These are phyloP conservation scores for Macropodus opercularis DNA, from an alignment of 2,797 vertebrate genomes.

Conservation along the genomic window DNA sequence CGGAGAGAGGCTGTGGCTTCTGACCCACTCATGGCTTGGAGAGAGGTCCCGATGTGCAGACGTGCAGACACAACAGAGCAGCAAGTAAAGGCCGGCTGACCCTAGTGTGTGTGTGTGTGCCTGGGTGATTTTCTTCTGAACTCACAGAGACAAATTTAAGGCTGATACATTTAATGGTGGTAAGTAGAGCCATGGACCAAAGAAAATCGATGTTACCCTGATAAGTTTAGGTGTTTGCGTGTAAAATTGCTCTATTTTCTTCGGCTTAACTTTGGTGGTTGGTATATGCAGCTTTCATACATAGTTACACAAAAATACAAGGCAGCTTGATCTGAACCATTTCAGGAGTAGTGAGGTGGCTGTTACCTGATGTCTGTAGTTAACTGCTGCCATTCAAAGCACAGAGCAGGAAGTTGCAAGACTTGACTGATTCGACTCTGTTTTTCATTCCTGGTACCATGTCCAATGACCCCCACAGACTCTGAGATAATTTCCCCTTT, in stretches of 20 bases:
- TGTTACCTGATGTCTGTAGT: too few species aligned
- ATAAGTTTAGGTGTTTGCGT: too few species aligned
- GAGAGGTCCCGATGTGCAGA: constrained; percentile 61
- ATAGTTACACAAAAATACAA: too few species aligned
- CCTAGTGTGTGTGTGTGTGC: constrained; percentile 35
- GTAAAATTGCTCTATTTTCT: too few species aligned
- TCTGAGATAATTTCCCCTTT: constrained; percentile 67
- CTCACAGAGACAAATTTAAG: constrained; percentile 65
- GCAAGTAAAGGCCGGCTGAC: constrained; percentile 67
- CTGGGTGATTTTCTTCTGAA: constrained; percentile 47
- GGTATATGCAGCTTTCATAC: too few species aligned
- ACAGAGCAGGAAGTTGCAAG: constrained; percentile 34
- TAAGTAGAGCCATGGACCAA: constrained; percentile 71
- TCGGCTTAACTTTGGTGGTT: too few species aligned
- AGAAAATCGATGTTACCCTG: too few species aligned
- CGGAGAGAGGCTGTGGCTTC: constrained; percentile 71
- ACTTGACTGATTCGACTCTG: constrained; percentile 52
- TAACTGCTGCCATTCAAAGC: too few species aligned
- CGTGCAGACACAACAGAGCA: constrained; percentile 79
- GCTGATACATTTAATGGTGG: constrained; percentile 52
- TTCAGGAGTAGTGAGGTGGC: too few species aligned
- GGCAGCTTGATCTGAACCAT: too few species aligned
- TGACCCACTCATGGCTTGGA: constrained; percentile 75
- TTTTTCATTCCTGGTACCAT: too few species aligned
- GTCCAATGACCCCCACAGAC: too few species aligned